phyloP scores from a whole-genome alignment of 2,113 vertebrate genomes.

The Cranoglanis bouderius region DNA sequence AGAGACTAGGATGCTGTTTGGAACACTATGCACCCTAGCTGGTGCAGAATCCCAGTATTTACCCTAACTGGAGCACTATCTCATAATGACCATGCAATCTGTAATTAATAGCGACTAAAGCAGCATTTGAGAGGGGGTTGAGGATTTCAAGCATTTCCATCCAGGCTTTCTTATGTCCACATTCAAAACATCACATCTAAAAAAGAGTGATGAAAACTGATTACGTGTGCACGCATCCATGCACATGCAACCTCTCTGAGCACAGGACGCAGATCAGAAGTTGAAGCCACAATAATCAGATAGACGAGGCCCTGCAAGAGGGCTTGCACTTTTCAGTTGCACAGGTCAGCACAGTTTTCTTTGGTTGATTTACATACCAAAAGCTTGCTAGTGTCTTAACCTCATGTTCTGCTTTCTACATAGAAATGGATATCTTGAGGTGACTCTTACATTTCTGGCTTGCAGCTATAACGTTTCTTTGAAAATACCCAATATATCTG shows the following conservation, averaged over 20 bases:
- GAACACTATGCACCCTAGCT: neutral
- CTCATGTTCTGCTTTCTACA: neutral
- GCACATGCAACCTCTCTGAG: neutral
- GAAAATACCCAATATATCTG: neutral
- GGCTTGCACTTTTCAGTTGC: neutral
- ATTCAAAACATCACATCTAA: neutral
- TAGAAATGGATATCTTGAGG: neutral
- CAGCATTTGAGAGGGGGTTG: neutral
- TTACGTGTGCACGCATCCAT: neutral
- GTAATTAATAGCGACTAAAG: neutral
- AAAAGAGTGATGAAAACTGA: neutral
- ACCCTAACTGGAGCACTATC: neutral
- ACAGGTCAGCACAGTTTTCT: constrained; percentile 35
- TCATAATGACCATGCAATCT: neutral
- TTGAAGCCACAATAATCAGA: constrained; percentile 37
- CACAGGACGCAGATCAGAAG: constrained; percentile 8
- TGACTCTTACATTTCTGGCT: neutral
- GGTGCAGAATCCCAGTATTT: neutral
- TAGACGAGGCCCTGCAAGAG: constrained; percentile 2
- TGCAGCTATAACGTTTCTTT: neutral
- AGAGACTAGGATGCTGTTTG: neutral
- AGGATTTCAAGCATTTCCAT: neutral
- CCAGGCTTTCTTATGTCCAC: neutral
- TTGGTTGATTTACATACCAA: neutral
- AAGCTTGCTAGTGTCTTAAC: neutral